phyloP scores from a whole-genome alignment of 1,140 invertebrate genomes.

The Galleria mellonella region DNA sequence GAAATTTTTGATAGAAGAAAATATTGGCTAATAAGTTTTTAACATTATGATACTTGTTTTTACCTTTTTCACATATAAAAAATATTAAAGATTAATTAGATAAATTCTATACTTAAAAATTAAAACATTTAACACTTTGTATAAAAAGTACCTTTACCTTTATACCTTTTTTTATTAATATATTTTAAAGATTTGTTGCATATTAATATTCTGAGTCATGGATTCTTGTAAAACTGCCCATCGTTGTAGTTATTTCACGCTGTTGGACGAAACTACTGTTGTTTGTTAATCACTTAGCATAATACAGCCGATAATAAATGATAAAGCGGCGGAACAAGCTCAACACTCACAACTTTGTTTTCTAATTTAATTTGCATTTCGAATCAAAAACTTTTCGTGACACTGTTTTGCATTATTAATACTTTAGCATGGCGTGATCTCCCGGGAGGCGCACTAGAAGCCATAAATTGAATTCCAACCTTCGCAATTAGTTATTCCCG shows the following conservation, averaged over 20 bases:
- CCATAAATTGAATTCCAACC: slow-evolving; percentile 73
- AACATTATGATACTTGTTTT: no score
- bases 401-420: slow-evolving; percentile 75
- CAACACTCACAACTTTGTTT: slow-evolving; percentile 60
- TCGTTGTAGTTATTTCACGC: neutral
- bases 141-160: no score
- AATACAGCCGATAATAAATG: slow-evolving; percentile 41
- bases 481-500: slow-evolving; percentile 74
- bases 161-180: no score
- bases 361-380: slow-evolving; percentile 70
- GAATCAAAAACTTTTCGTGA: slow-evolving; percentile 73
- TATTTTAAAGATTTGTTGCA: no score
- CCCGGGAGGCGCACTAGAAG: slow-evolving; percentile 65
- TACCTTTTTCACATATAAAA: no score
- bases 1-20: no score
- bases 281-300: slow-evolving; percentile 34
- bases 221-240: neutral
- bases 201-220: no score
- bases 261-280: slow-evolving; percentile 12
- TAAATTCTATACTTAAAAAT: no score
- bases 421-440: slow-evolving; percentile 67
- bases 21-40: no score
- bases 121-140: no score
- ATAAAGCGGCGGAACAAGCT: slow-evolving; percentile 42
- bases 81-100: no score